Evolutionary conservation across 1,140 invertebrate genomes (phyloP), one percentile per base, ranked within the genome.

Genomic region (Drosophila takahashii): DNA sequence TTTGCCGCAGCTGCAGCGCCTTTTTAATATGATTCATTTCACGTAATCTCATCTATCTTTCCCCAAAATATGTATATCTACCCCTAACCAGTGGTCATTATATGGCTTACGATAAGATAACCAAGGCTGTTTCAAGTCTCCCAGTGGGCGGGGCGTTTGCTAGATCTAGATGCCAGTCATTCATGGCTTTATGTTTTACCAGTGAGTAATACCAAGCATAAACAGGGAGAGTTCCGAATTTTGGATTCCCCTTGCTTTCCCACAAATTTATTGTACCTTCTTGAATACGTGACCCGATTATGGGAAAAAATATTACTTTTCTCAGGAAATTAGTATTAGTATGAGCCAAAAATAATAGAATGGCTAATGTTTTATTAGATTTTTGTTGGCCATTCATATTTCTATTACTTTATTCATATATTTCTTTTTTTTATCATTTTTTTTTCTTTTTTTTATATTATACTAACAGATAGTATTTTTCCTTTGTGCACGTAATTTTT

Each of bases 41-140:
- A 9, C 11, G 36, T 41, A 27, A 34, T 29, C 41, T n/a, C 11
- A 13, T 26, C 10, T 36, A 3, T 15, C 41, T 39, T 36, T 42
- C 9, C 9, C 29, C 36, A 9, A 64, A 64, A 67, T 64, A 39
- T 65, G 45, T 59, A 42, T 67, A 50, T 48, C 34, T 64, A 34
- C 57, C 26, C 41, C 26, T 27, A 36, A 22, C 42, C 60, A 65
- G 18, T 51, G 66, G 66, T 67, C 66, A 72, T 72, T 72, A 72
- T 72, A 72, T 72, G 67, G 61, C 60, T 32, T 22, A 47, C 29
- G 81, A 86, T 86, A 75, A 87, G 81, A 86, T 86, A 77, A 84
- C 50, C 66, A 27, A 50, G 29, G 42, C 22, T 44, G 39, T 69
- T 41, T 41, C 15, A 37, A 44, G 15, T 15, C 29, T 36, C 16